Base-by-base conservation (phyloP, 2,888 invertebrate genomes). In the Brachypalpus laphriformis region DNA sequence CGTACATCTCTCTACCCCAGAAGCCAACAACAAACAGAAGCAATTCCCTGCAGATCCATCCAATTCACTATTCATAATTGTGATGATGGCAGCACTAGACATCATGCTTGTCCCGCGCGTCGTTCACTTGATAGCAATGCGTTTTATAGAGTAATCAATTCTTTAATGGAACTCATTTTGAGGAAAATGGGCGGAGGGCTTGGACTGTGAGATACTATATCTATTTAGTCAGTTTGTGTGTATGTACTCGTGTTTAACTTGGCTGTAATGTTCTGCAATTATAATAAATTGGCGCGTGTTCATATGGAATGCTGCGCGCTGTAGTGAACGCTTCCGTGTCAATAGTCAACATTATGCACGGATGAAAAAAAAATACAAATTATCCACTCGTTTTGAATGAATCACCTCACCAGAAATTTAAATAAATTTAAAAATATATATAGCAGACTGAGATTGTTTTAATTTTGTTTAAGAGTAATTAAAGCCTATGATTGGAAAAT, bases 141-240 rank as follows among this genome's bases (percentile, higher is more conserved):
- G 47, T 81, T 81, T 76, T 70, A 40, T 57, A 28, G 61, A 65
- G 70, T 40, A 82, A 76, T 76, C 82, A 75, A 70, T 82, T 82
- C 75, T 45, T 34, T 61, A 68, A 82, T 70, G 75, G 63, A 75
- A 63, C 49, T 74, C 81, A 81, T 81, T 74, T 74, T 47, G 25
- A 34, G 7, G 37, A 9, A 51, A 22, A 59, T 8, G 40, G 61
- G 45, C 31, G 51, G 45, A 49, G 54, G 61, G 54, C 28, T 51
- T 57, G 16, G 20, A 14, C 54, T 28, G 40, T 3, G 9, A 61
- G 61, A 49, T 61, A 72, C 51, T 34, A 28, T 49, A 56, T 70
- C 40, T 56, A 6, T 18, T 16, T 22, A 16, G 18, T 28, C 16
- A 25, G 45, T 28, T n/a, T 14, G 16, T 28, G 28, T 45, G 11